These are phyloP conservation scores for Fabriciana adippe DNA, from an alignment of 2,888 invertebrate genomes.

Conservation along the genomic window DNA sequence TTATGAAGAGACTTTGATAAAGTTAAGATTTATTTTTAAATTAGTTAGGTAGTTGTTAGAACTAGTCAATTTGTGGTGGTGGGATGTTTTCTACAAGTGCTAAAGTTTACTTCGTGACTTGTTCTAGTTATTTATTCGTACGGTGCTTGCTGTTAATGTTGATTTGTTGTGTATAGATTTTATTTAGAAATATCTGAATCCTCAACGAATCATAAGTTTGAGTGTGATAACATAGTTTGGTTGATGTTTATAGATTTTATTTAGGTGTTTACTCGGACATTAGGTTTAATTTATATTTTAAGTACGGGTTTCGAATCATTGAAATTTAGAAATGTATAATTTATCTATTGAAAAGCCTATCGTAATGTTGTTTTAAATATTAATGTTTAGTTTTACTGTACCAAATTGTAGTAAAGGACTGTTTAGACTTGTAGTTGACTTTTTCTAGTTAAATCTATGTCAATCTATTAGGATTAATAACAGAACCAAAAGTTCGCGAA, in stretches of 20 bases:
- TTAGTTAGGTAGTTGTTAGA: constrained; percentile 75
- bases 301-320: constrained; percentile 71
- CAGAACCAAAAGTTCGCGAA: constrained; percentile 70
- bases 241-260: constrained; percentile 52
- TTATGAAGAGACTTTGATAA: constrained; percentile 71
- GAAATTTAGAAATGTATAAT: constrained; percentile 60
- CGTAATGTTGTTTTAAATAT: constrained; percentile 49
- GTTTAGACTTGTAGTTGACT: constrained; percentile 69
- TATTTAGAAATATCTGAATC: constrained; percentile 59
- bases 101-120: constrained; percentile 69
- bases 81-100: constrained; percentile 76
- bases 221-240: constrained; percentile 49
- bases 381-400: constrained; percentile 53
- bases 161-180: constrained; percentile 62
- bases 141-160: constrained; percentile 77
- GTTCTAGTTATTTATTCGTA: constrained; percentile 65
- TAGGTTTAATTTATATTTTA: constrained; percentile 56
- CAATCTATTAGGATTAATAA: constrained; percentile 57
- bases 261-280: constrained; percentile 56
- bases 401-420: constrained; percentile 67
- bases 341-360: constrained; percentile 62
- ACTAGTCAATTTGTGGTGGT: constrained; percentile 81
- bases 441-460: constrained; percentile 66
- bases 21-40: constrained; percentile 64
- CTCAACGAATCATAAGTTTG: constrained; percentile 64